A percentile compares a stretch with the other conserved stretches of the same genome.
Evolutionary conservation across 1,140 invertebrate species (phyloP).

Genomic region (Macrobrachium nipponense): DNA sequence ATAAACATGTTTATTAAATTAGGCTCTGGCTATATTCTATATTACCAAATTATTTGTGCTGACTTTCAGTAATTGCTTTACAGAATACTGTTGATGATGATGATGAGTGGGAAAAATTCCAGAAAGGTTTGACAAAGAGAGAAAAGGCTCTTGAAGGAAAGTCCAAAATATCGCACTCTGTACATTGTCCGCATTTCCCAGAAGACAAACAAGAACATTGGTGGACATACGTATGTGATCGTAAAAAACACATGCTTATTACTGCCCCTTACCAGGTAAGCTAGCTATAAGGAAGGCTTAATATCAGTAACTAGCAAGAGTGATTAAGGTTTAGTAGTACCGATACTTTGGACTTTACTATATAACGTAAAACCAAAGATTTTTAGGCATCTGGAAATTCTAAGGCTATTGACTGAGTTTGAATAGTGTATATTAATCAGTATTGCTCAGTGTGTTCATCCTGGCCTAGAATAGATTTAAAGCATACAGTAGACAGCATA

Average conservation of each 20-base stretch:
- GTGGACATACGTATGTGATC: constrained; percentile 98
- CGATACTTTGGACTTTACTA: no score
- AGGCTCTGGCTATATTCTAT: background rate
- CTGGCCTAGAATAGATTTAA: no score
- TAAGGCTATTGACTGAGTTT: no score
- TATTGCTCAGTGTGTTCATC: no score
- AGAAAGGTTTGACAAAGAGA: constrained; percentile 73
- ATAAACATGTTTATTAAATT: background rate
- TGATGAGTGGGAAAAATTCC: constrained; percentile 74
- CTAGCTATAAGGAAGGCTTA: constrained; percentile 71
- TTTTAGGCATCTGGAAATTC: no score
- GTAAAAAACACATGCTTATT: constrained; percentile 88
- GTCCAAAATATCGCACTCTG: constrained; percentile 92
- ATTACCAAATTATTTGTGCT: background rate
- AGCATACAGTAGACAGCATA: no score
- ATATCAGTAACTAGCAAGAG: constrained; percentile 64
- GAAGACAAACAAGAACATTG: constrained; percentile 98
- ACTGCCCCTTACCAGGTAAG: constrained; percentile 91
- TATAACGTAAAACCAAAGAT: no score
- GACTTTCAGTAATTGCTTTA: background rate
- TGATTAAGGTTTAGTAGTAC: no score
- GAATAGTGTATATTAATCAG: no score
- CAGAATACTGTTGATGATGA: constrained; percentile 69
- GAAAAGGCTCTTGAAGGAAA: constrained; percentile 92
- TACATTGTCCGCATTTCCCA: constrained; percentile 96